phyloP scores from a whole-genome alignment of 64 coral and sea anemone genomes.

The Montipora cactus region DNA sequence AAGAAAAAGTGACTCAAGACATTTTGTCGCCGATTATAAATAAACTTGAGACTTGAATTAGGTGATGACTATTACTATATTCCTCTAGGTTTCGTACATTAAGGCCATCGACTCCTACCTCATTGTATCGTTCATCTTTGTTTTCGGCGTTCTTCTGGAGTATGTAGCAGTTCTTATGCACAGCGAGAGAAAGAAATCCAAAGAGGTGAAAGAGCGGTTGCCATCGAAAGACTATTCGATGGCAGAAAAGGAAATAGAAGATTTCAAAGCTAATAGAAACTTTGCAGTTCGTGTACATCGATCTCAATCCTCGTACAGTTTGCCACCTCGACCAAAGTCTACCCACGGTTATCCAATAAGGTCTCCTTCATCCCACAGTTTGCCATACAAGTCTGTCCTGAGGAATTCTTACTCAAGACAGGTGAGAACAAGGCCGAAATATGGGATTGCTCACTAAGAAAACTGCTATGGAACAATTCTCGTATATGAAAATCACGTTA shows the following conservation, averaged over 20 bases:
- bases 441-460: too few species aligned
- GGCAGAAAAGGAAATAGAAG: slow-evolving; percentile 34
- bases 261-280: background rate
- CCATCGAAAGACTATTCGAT: slow-evolving; percentile 21
- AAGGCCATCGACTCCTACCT: slow-evolving; percentile 77
- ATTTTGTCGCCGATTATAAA: too few species aligned
- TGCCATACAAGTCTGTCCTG: slow-evolving; percentile 16
- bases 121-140: slow-evolving; percentile 81
- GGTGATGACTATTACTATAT: too few species aligned
- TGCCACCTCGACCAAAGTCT: background rate
- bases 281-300: background rate
- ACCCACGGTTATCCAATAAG: background rate
- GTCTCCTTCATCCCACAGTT: slow-evolving; percentile 6
- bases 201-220: background rate
- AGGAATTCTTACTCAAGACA: slow-evolving; percentile 18
- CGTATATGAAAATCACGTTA: too few species aligned
- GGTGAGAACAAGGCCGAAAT: background rate
- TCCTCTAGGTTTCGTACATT: slow-evolving; percentile 69
- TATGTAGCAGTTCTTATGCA: slow-evolving; percentile 83
- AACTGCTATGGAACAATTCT: too few species aligned
- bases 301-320: slow-evolving; percentile 6
- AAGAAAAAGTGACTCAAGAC: too few species aligned
- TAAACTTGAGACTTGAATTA: too few species aligned
- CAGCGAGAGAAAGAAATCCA: slow-evolving; percentile 41
- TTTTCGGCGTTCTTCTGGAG: slow-evolving; percentile 69